Conservation (phyloP, 2,113 vertebrate species). For the Paradisaea rubra region DNA sequence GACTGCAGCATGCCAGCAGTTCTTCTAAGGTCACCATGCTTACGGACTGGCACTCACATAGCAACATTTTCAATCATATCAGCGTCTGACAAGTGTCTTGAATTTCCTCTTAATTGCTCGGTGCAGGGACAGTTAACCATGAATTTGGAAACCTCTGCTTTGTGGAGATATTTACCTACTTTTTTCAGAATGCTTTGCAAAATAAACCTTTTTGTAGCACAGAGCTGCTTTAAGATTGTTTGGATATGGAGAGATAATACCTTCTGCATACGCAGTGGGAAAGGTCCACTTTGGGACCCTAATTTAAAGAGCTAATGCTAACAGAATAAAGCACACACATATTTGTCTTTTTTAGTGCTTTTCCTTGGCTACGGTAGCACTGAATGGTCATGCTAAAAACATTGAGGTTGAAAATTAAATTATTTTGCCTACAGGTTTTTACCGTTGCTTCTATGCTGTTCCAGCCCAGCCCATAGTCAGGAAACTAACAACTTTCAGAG, state of each 20-base stretch:
- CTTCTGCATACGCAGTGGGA: not conserved
- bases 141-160: not conserved
- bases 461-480: not conserved
- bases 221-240: not conserved
- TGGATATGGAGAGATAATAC: not conserved
- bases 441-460: not conserved
- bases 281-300: not conserved
- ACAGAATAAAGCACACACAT: not conserved
- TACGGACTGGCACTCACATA: not conserved
- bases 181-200: not conserved
- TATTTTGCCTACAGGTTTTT: not conserved
- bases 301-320: not conserved
- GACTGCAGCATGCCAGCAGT: not conserved
- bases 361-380: not conserved
- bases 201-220: not conserved
- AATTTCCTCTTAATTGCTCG: not conserved
- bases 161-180: not conserved
- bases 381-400: not conserved
- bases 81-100: accelerated
- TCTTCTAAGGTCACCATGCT: not conserved
- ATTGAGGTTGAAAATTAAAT: not conserved
- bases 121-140: not conserved
- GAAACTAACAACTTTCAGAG: not conserved
- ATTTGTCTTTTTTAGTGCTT: not conserved
- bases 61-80: not conserved